Evolutionary conservation across 2,797 vertebrate genomes (phyloP).

Genomic region (Vipera ursinii): DNA sequence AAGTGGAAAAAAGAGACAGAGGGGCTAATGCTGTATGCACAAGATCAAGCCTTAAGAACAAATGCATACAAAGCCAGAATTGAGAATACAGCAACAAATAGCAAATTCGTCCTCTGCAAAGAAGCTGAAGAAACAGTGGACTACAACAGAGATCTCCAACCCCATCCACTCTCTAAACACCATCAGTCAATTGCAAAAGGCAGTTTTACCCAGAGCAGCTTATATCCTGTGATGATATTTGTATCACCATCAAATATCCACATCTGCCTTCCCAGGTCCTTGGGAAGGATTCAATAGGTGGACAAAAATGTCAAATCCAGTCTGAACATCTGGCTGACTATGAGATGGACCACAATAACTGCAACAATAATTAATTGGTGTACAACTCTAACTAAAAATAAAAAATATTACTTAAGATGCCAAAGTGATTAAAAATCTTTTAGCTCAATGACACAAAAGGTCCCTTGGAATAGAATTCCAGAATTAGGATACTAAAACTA

Average conservation of each 20-base stretch:
- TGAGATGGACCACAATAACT: background rate
- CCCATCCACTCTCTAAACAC: too few relatives aligned
- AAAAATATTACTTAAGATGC: background rate
- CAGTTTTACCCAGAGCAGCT: too few relatives aligned
- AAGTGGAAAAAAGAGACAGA: background rate
- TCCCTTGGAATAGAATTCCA: background rate
- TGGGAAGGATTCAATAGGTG: background rate
- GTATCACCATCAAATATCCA: too few relatives aligned
- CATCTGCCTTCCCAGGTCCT: background rate
- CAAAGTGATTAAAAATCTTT: background rate
- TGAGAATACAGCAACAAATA: too few relatives aligned
- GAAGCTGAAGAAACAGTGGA: too few relatives aligned
- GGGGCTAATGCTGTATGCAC: background rate
- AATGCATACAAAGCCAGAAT: too few relatives aligned
- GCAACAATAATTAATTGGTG: background rate
- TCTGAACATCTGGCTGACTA: background rate
- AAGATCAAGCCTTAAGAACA: background rate
- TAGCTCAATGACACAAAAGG: background rate
- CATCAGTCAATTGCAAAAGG: too few relatives aligned
- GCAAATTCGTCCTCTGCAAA: too few relatives aligned
- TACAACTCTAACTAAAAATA: background rate
- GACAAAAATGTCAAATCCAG: background rate
- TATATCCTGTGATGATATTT: too few relatives aligned
- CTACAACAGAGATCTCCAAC: too few relatives aligned
- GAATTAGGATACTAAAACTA: background rate